Base-by-base conservation (phyloP, 1,140 invertebrate genomes). In the Calycopis cecrops region DNA sequence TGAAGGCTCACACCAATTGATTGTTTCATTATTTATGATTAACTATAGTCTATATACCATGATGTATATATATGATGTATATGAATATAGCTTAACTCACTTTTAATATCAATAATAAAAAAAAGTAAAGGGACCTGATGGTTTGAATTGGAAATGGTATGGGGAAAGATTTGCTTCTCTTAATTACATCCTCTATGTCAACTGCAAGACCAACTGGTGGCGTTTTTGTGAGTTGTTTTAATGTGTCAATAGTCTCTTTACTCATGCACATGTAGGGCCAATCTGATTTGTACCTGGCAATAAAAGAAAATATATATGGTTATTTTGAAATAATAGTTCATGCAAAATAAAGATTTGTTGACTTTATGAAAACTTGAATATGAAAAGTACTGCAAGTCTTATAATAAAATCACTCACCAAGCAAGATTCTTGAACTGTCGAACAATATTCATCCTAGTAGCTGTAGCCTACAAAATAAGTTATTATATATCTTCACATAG, bases 221-320 rank as follows among this genome's bases (percentile, higher is more conserved):
- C 17, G 75, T 11, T 16, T 72, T 65, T 10, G 59, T 63, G 40
- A 79, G 84, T 40, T 84, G 74, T 1, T 63, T 66, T 12, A 84
- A 33, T 6, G 79, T 50, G 52, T 84, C 75, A 67, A 79, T 80
- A 6, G 73, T 79, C 57, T 84, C 80, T 44, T 84, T 82, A 38
- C 72, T 74, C 72, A 82, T 77, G 37, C 76, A 78, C 4, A 76
- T 75, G 38, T 74, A 81, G 52, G 72, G 76, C 83, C 83, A 86
- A 53, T 84, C 76, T 48, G 80, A 77, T 55, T 84, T 86, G 53
- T 77, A 86, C 83, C 83, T 84, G 44, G 4, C 69, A 63, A 52
- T 14, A 9, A 9, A 17, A 3, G 12, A 35, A 37, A 17, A 35
- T 37, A 4, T 37, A 35, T 12, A 1, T 11, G 0, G 11, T 7